Conservation (phyloP, 2,888 invertebrate genomes). For the Aporophyla lueneburgensis region DNA sequence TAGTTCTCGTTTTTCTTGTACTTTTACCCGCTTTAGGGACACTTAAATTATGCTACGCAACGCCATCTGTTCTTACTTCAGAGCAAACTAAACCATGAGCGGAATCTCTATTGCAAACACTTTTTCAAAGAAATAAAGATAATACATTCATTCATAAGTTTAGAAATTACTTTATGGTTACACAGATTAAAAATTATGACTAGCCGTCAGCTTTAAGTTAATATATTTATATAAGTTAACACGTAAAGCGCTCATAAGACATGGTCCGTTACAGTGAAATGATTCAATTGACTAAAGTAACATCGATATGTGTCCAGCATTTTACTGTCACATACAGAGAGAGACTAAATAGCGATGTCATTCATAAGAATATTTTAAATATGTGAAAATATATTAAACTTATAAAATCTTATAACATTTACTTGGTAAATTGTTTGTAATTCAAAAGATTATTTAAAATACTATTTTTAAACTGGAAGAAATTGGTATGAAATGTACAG, state of each 20-base stretch:
- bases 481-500: conserved; percentile 1
- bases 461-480: conserved; percentile 13
- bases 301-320: conserved; percentile 37
- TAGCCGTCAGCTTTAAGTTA: conserved; percentile 68
- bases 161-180: conserved; percentile 49
- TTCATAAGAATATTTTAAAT: conserved; percentile 15
- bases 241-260: conserved; percentile 65
- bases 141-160: conserved; percentile 42
- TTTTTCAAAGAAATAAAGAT: neutral
- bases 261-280: conserved; percentile 57
- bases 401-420: conserved; percentile 3
- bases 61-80: neutral
- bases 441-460: neutral
- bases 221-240: conserved; percentile 49
- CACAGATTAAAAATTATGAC: conserved; percentile 70
- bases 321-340: conserved; percentile 27
- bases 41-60: neutral
- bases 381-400: neutral
- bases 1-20: neutral
- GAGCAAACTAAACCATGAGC: neutral
- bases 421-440: neutral
- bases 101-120: neutral
- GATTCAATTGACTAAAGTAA: conserved; percentile 56
- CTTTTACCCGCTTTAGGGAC: neutral
- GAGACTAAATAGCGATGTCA: conserved; percentile 11